These are phyloP conservation scores for Bombus fervidus DNA, from an alignment of 1,140 invertebrate genomes.

Conservation along the genomic window DNA sequence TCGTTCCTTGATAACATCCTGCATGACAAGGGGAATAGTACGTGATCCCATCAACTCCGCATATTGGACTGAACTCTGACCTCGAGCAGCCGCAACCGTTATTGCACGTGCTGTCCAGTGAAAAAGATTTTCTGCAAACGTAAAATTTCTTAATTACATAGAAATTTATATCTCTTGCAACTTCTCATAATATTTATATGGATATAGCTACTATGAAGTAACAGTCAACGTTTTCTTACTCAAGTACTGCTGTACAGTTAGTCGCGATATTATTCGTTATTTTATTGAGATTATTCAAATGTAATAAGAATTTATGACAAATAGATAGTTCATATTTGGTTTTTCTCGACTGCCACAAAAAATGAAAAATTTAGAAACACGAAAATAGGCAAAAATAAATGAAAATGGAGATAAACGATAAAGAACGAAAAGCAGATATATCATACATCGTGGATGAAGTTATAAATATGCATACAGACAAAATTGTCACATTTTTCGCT, in stretches of 20 bases:
- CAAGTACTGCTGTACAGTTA: no score
- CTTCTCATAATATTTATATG: background rate
- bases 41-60: constrained; percentile 90
- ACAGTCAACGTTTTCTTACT: no score
- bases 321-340: no score
- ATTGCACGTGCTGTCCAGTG: constrained; percentile 84
- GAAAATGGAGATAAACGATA: background rate
- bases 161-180: background rate
- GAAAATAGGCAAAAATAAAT: background rate
- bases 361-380: background rate
- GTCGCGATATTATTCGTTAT: no score
- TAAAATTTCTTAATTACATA: background rate
- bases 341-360: no score
- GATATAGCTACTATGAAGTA: no score
- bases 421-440: no score
- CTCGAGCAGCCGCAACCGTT: constrained; percentile 84
- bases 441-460: background rate
- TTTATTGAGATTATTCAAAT: no score
- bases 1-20: constrained; percentile 85
- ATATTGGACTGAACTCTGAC: constrained; percentile 86
- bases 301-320: no score
- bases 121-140: constrained; percentile 66
- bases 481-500: background rate
- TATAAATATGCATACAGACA: background rate
- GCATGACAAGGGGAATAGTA: constrained; percentile 94